A percentile compares a stretch with the other conserved stretches of the same genome.
These are phyloP conservation scores for Dendrolimus houi DNA, from an alignment of 2,888 invertebrate genomes.

Conservation along the genomic window DNA sequence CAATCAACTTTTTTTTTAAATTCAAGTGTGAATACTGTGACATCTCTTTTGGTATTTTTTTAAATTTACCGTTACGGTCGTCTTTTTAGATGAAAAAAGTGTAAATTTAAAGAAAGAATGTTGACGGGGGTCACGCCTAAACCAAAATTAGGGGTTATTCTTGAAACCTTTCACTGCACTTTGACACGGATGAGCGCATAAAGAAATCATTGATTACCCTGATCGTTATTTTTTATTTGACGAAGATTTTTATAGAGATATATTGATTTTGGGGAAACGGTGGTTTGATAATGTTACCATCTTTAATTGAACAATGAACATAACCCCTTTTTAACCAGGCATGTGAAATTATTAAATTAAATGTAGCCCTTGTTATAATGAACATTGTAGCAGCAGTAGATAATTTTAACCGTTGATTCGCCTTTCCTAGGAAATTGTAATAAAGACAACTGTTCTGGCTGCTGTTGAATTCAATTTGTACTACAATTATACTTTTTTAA, in stretches of 20 bases:
- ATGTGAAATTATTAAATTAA: conserved; percentile 47
- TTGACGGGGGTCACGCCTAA: conserved; percentile 72
- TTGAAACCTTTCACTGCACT: conserved; percentile 69
- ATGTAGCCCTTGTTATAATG: conserved; percentile 27
- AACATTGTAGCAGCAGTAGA: conserved; percentile 5
- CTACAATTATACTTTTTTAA: too few relatives aligned
- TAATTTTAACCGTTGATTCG: conserved; percentile 7
- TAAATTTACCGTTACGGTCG: conserved; percentile 54
- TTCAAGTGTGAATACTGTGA: conserved; percentile 55
- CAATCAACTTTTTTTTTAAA: conserved; percentile 69
- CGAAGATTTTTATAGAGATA: conserved; percentile 64
- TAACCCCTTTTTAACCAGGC: conserved; percentile 49
- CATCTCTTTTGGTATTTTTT: conserved; percentile 41
- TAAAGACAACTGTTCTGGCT: too few relatives aligned
- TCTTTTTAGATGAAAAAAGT: conserved; percentile 55
- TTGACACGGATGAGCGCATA: conserved; percentile 62
- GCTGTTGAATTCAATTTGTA: too few relatives aligned
- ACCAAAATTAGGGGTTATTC: conserved; percentile 69
- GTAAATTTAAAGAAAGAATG: conserved; percentile 57
- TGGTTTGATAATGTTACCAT: conserved; percentile 61
- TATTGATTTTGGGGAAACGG: conserved; percentile 49
- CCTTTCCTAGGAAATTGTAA: conserved; percentile 7
- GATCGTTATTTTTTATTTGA: conserved; percentile 34
- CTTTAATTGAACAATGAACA: conserved; percentile 34
- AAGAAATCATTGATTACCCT: conserved; percentile 60